Evolutionary conservation across 2,113 vertebrate genomes (phyloP).

Genomic region (Ailuropoda melanoleuca): DNA sequence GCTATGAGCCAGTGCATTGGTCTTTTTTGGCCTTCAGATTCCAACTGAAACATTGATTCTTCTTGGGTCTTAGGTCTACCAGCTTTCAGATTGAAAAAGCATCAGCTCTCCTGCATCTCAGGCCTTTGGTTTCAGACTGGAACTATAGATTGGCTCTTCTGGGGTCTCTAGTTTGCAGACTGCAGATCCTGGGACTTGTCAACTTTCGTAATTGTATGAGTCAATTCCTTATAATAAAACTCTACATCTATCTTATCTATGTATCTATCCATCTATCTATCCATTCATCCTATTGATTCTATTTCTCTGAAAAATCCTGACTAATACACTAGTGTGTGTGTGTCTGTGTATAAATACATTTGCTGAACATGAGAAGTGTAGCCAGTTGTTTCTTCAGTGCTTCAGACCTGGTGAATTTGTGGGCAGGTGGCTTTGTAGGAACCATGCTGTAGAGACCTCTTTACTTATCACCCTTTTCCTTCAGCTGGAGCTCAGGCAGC

Average conservation of each 20-base stretch:
- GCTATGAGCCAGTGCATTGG: background rate
- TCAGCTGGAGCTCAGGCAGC: background rate
- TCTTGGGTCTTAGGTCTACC: background rate
- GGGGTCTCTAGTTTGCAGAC: background rate
- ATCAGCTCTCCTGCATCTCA: background rate
- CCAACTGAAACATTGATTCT: background rate
- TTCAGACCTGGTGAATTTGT: background rate
- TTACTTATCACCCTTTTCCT: background rate
- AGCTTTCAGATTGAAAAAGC: background rate
- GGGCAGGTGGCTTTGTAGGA: background rate
- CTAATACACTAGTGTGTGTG: background rate
- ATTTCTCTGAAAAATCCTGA: background rate
- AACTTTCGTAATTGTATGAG: background rate
- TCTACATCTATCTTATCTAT: background rate
- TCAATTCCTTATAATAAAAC: background rate
- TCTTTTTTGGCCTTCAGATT: background rate
- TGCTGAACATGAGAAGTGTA: background rate
- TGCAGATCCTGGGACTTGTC: background rate
- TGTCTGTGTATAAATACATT: background rate
- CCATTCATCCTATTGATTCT: background rate
- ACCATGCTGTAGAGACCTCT: background rate
- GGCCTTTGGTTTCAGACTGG: background rate
- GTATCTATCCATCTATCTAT: background rate
- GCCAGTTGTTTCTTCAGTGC: background rate
- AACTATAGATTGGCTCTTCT: background rate